A percentile compares a stretch with the other conserved stretches of the same genome.
phyloP scores from a whole-genome alignment of 2,797 vertebrate species.

The Tiaroga cobitis region DNA sequence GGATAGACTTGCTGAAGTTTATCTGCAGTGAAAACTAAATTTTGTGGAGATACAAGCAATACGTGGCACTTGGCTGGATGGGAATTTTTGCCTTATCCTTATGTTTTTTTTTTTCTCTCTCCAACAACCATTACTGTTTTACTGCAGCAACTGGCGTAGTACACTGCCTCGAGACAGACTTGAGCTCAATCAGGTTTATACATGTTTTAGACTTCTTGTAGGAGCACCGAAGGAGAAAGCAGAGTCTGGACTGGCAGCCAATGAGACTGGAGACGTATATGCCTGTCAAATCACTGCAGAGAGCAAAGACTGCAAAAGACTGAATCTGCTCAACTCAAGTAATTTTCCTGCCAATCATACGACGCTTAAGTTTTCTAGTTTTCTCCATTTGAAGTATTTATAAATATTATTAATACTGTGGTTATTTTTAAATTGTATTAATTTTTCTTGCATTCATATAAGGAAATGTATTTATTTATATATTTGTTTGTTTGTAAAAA shows the following conservation, averaged over 20 bases:
- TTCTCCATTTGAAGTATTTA: not conserved
- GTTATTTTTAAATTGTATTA: not conserved
- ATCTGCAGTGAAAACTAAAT: not conserved
- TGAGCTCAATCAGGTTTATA: slow-evolving; percentile 22
- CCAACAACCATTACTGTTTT: not conserved
- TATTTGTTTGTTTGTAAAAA: not conserved
- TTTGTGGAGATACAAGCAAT: not conserved
- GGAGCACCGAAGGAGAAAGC: slow-evolving; percentile 87
- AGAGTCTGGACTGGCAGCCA: slow-evolving; percentile 70
- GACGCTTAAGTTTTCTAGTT: not conserved
- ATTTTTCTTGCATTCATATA: not conserved
- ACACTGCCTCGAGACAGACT: not conserved
- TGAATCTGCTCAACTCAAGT: slow-evolving; percentile 83
- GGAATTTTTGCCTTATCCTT: not conserved
- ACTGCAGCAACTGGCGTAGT: not conserved
- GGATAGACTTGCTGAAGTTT: not conserved
- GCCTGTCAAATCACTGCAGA: slow-evolving; percentile 81
- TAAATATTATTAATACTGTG: not conserved
- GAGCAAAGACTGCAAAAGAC: slow-evolving; percentile 81
- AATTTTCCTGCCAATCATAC: slow-evolving; percentile 11
- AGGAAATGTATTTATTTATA: not conserved
- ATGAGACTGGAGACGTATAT: slow-evolving; percentile 86
- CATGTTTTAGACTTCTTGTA: slow-evolving; percentile 80
- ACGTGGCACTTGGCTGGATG: not conserved
- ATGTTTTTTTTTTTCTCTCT: not conserved